Evolutionary conservation across 2,888 invertebrate genomes (phyloP).

Genomic region (Phortica okadai): DNA sequence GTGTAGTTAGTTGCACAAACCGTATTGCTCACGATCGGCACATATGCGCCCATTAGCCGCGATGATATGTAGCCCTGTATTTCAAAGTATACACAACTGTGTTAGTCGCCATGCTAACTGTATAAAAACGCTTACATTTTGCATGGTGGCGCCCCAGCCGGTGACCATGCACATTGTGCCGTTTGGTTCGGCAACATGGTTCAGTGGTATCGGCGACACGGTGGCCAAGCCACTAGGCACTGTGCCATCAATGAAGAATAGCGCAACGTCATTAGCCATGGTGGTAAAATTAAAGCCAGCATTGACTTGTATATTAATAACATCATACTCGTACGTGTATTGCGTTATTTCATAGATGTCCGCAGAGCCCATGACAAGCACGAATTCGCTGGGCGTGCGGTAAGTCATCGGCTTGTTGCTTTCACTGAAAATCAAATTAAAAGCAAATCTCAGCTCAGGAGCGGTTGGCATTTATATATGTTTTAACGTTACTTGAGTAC

Average conservation of each 20-base stretch:
- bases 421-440: constrained; percentile 37
- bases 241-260: constrained; percentile 57
- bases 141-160: constrained; percentile 58
- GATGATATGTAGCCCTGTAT: constrained; percentile 49
- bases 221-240: constrained; percentile 48
- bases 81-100: not conserved
- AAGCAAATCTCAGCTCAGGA: not conserved
- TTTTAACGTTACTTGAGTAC: constrained; percentile 38
- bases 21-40: constrained; percentile 53
- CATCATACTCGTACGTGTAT: constrained; percentile 53
- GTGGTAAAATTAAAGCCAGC: constrained; percentile 50
- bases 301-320: constrained; percentile 49
- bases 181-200: constrained; percentile 29
- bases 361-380: constrained; percentile 61
- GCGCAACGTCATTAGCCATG: constrained; percentile 56
- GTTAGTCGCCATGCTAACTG: not conserved
- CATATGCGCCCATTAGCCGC: constrained; percentile 47
- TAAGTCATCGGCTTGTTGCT: constrained; percentile 41
- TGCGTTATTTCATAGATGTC: constrained; percentile 48
- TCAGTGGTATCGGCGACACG: constrained; percentile 53
- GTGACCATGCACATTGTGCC: constrained; percentile 53
- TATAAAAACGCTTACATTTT: constrained; percentile 47
- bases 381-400: constrained; percentile 53
- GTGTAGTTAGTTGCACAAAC: constrained; percentile 47
- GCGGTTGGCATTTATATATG: not conserved